Evolutionary conservation across 2,888 invertebrate genomes (phyloP).

Genomic region (Colostygia pectinataria): DNA sequence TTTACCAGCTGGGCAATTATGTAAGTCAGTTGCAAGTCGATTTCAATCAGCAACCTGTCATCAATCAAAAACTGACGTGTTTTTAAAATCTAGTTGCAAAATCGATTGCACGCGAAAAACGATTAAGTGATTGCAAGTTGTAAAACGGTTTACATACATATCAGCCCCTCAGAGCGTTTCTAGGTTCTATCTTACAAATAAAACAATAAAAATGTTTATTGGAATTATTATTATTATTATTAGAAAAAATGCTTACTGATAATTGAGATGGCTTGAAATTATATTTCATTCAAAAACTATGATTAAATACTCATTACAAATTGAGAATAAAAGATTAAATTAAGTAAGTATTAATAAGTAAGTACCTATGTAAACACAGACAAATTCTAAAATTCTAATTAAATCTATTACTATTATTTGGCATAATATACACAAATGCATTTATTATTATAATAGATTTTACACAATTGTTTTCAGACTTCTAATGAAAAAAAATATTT

Average conservation of each 20-base stretch:
- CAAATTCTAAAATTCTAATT: background rate
- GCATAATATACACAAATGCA: conserved; percentile 15
- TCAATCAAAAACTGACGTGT: too few relatives aligned
- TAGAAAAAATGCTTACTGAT: conserved; percentile 1
- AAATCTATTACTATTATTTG: conserved; percentile 8
- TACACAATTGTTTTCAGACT: background rate
- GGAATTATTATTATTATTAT: background rate
- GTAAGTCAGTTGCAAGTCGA: too few relatives aligned
- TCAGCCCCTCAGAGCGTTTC: too few relatives aligned
- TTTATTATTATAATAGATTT: conserved; percentile 3
- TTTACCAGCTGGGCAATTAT: too few relatives aligned
- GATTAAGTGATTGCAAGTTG: too few relatives aligned
- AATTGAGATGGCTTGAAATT: conserved; percentile 12
- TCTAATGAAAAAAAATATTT: too few relatives aligned
- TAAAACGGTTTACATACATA: too few relatives aligned
- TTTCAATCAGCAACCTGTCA: too few relatives aligned
- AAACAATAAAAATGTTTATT: background rate
- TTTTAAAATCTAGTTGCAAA: too few relatives aligned
- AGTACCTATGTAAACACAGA: background rate
- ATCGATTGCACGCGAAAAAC: too few relatives aligned
- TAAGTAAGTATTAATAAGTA: background rate
- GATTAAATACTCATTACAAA: background rate
- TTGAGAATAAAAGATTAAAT: background rate
- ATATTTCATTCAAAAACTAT: conserved; percentile 14
- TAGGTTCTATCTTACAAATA: background rate